Evolutionary conservation across 2,113 vertebrate species (phyloP).

Genomic region (Todiramphus saurophagus): DNA sequence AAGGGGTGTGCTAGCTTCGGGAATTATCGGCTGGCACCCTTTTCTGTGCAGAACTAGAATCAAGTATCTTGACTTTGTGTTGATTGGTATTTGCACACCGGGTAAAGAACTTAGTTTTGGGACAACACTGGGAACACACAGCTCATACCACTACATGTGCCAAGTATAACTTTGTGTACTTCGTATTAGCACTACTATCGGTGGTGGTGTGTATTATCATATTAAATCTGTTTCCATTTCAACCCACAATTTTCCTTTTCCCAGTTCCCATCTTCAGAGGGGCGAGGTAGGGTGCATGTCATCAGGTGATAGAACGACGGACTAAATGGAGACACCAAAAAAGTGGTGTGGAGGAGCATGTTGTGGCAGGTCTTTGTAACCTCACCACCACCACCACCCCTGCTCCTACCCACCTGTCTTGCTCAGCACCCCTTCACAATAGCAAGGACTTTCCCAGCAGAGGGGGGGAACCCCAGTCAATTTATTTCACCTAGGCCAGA

Average conservation of each 20-base stretch:
- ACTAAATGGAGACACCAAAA: neutral
- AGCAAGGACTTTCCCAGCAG: neutral
- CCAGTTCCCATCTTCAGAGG: neutral
- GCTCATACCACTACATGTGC: neutral
- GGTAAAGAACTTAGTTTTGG: neutral
- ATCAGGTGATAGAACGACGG: neutral
- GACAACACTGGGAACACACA: neutral
- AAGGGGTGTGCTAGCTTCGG: neutral
- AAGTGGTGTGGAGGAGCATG: accelerated
- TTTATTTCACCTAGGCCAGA: neutral
- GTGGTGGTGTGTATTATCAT: neutral
- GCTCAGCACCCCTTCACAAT: neutral
- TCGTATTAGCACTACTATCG: neutral
- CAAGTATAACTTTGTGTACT: neutral
- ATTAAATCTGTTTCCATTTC: neutral
- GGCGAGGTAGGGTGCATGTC: neutral
- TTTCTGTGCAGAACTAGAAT: neutral
- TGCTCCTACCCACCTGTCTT: neutral
- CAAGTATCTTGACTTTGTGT: neutral
- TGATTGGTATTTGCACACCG: neutral
- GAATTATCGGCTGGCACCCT: neutral
- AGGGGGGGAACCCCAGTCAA: neutral
- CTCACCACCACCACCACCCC: too few species aligned
- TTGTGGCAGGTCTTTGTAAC: too few species aligned
- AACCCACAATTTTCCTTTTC: neutral